Conservation (phyloP, 1,140 invertebrate genomes). For the Brachionus calyciflorus region DNA sequence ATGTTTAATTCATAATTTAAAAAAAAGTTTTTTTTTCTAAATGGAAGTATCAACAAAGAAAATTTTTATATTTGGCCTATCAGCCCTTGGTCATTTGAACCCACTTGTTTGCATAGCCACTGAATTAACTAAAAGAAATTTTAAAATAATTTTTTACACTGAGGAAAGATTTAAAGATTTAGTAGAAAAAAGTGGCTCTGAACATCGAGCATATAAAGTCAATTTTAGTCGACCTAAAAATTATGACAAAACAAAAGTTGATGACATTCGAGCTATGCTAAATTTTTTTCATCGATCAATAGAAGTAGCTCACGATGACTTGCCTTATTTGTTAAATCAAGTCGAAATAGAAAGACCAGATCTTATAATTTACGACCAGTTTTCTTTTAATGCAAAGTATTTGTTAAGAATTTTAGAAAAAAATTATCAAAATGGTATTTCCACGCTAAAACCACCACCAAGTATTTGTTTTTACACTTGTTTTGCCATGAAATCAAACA, state of each 20-base stretch:
- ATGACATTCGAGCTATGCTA: background rate
- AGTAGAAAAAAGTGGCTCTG: conserved; percentile 3
- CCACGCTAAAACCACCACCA: background rate
- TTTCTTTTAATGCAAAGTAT: background rate
- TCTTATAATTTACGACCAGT: background rate
- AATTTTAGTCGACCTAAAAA: background rate
- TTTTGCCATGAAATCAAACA: background rate
- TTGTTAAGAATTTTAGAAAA: background rate
- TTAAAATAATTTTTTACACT: background rate
- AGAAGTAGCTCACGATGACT: background rate
- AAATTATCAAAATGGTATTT: too few relatives aligned
- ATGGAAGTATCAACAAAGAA: too few relatives aligned
- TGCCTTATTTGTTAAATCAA: background rate
- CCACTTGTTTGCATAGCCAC: background rate
- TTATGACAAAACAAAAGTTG: background rate
- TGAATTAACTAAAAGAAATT: background rate
- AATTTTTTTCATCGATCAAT: background rate
- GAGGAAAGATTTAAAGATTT: background rate
- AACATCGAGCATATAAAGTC: background rate
- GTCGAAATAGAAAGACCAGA: background rate
- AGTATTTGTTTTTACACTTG: background rate
- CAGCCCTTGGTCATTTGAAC: background rate
- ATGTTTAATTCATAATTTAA: too few relatives aligned
- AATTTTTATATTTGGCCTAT: background rate
- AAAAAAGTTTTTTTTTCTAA: too few relatives aligned